A percentile compares a stretch with the other conserved stretches of the same genome.
phyloP scores from a whole-genome alignment of 2,888 invertebrate genomes.

The Osmoderma eremita region DNA sequence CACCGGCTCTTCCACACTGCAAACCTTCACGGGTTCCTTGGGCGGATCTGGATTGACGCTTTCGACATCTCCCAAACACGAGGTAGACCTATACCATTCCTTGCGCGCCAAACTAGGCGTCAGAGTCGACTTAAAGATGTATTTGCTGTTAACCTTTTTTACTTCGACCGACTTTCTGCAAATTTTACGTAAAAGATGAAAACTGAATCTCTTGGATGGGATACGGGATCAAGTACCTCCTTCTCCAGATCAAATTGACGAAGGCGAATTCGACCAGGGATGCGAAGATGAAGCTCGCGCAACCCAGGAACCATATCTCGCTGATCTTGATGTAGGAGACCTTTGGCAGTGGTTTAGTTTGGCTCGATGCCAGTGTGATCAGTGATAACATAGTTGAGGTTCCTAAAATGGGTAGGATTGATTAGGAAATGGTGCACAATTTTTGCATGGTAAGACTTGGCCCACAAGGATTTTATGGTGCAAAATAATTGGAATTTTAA shows the following conservation, averaged over 20 bases:
- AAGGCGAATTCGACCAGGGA: slow-evolving; percentile 89
- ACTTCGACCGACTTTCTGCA: slow-evolving; percentile 72
- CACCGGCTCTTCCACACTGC: neutral
- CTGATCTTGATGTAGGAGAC: slow-evolving; percentile 91
- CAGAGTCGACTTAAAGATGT: slow-evolving; percentile 83
- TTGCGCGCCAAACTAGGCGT: slow-evolving; percentile 81
- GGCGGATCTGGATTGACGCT: neutral
- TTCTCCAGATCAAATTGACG: slow-evolving; percentile 87
- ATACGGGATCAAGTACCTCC: slow-evolving; percentile 71
- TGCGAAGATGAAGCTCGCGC: slow-evolving; percentile 85
- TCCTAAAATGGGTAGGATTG: slow-evolving; percentile 65
- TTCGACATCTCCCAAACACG: slow-evolving; percentile 60
- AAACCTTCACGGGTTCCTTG: neutral
- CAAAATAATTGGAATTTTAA: no score
- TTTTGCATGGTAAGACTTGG: no score
- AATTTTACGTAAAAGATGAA: slow-evolving; percentile 4
- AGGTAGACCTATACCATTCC: slow-evolving; percentile 71
- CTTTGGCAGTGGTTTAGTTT: slow-evolving; percentile 86
- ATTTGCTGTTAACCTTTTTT: slow-evolving; percentile 82
- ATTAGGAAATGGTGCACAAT: no score
- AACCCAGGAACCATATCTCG: slow-evolving; percentile 89
- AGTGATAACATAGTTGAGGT: slow-evolving; percentile 89
- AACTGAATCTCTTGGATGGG: no score
- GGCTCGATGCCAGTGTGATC: slow-evolving; percentile 85
- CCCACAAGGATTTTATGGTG: no score